Evolutionary conservation across 2,113 vertebrate genomes (phyloP), one percentile per base, ranked within the genome.

Genomic region (Anthoscopus minutus): DNA sequence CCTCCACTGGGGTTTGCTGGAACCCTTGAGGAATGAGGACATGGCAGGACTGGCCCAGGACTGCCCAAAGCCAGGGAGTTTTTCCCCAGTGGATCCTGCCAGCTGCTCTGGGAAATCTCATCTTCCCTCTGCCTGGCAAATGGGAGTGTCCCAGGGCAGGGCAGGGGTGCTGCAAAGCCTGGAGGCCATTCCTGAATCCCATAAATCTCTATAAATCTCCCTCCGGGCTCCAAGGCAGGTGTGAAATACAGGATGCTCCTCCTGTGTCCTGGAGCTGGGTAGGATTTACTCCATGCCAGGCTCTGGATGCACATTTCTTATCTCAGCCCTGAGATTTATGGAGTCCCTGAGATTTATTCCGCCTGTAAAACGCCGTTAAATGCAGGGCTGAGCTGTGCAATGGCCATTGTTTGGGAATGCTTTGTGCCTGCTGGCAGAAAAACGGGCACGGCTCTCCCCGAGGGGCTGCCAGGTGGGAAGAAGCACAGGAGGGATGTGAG

Each of bases 401-500:
- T 48, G 89, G 48, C 92, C 84, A 90, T 95, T 94, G 94, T 96
- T 94, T 82, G 71, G 92, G 79, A 62, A 91, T 85, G 87, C 33
- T 91, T 96, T 85, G 88, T 96, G 92, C 88, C 79, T 86, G 85
- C 85, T 93, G 93, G 82, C 89, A 96, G 94, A 88, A 78, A 89
- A 96, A 88, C 5, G 20, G 58, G 73, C 79, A 89, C 9, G 1
- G 74, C 74, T 40, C 50, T 51, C 24, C 53, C 79, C 1, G 1
- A 24, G 35, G 4, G 0, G 37, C 48, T 64, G 53, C 91, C 89
- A 77, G 91, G 81, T 93, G 81, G 2, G 11, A 42, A 81, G 44
- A 79, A 25, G 44, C 50, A 10, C 9, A 0, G 37, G 24, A 74
- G 58, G 61, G 58, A 31, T 56, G 20, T 18, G 17, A 54, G 70